Evolutionary conservation across 2,888 invertebrate species (phyloP).

Genomic region (Adela reaumurella): DNA sequence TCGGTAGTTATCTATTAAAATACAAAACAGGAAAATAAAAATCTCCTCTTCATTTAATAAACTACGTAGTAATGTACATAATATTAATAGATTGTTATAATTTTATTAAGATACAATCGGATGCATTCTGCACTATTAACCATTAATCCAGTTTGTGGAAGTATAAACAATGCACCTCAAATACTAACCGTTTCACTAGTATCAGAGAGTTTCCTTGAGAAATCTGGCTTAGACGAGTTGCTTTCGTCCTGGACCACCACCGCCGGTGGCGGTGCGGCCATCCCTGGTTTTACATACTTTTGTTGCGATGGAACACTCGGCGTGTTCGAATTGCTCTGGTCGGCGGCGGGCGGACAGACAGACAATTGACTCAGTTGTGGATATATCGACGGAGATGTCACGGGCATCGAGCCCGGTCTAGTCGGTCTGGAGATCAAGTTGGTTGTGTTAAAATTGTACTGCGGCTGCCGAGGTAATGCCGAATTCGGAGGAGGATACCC

Average conservation of each 20-base stretch:
- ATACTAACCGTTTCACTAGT: constrained; percentile 27
- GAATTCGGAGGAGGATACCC: constrained; percentile 21
- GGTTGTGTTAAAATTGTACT: constrained; percentile 39
- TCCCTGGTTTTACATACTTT: background rate
- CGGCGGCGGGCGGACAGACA: background rate
- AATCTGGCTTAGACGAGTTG: constrained; percentile 20
- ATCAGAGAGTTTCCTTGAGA: constrained; percentile 32
- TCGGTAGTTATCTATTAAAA: too few species aligned
- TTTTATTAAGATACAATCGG: too few species aligned
- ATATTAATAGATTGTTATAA: too few species aligned
- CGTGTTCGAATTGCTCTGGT: background rate
- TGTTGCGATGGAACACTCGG: background rate
- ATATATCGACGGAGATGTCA: constrained; percentile 18
- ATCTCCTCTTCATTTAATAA: too few species aligned
- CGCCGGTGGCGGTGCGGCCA: background rate
- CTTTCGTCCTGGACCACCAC: constrained; percentile 13
- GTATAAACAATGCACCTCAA: too few species aligned
- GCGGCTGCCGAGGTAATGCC: constrained; percentile 7
- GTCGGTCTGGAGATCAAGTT: constrained; percentile 40
- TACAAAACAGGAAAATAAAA: too few species aligned
- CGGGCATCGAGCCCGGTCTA: constrained; percentile 17
- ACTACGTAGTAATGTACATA: too few species aligned
- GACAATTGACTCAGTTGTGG: constrained; percentile 31
- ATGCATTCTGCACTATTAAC: too few species aligned
- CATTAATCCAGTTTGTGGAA: too few species aligned